phyloP scores from a whole-genome alignment of 2,113 vertebrate genomes.

The Protomyctophum bolini region DNA sequence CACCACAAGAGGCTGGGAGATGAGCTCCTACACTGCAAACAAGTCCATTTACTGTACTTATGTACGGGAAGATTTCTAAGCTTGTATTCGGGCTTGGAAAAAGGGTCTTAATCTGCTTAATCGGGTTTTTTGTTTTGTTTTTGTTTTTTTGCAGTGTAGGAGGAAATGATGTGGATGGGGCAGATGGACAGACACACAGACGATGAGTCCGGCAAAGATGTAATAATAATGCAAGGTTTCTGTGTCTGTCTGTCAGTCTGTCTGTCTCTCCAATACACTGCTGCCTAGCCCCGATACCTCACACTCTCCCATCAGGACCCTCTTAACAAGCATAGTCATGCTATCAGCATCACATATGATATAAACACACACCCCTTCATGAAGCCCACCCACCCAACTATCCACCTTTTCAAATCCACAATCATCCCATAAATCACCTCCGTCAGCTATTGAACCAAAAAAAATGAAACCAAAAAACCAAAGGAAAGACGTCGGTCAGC shows the following conservation, averaged over 20 bases:
- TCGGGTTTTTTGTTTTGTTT: no score
- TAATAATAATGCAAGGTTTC: not conserved
- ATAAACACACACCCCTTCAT: conserved; percentile 52
- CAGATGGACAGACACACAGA: conserved; percentile 2
- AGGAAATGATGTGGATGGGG: no score
- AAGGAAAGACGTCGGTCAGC: conserved; percentile 82
- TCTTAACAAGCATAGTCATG: conserved; percentile 18
- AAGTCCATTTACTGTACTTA: not conserved
- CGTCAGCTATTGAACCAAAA: conserved; percentile 67
- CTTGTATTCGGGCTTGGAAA: no score
- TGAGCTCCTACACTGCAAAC: conserved; percentile 24
- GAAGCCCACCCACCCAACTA: conserved; percentile 3
- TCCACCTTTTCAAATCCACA: conserved; percentile 24
- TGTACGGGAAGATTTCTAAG: no score
- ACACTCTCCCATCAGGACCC: conserved; percentile 9
- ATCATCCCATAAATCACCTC: conserved; percentile 63
- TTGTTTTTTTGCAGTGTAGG: no score
- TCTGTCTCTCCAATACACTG: not conserved
- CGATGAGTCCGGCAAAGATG: not conserved
- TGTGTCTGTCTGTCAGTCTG: not conserved
- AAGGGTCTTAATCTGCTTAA: no score
- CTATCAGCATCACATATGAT: conserved; percentile 39
- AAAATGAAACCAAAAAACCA: conserved; percentile 59
- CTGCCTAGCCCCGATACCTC: conserved; percentile 10
- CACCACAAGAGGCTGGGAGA: conserved; percentile 23